Conservation (phyloP, 2,888 invertebrate species). For the Galerucella pusilla region DNA sequence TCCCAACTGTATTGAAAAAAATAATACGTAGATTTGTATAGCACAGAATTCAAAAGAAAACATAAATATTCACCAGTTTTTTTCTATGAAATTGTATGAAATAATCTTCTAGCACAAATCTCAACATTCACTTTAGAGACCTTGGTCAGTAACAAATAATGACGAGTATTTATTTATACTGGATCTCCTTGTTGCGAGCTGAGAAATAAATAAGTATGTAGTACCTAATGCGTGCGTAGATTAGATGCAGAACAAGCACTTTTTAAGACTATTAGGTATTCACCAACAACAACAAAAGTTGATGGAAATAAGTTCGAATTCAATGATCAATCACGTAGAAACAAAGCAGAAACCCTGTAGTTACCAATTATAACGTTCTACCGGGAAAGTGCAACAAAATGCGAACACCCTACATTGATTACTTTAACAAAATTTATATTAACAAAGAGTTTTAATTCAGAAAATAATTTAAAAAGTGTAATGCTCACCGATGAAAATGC, state of each 20-base stretch:
- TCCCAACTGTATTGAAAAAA: background rate
- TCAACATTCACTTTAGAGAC: slow-evolving; percentile 30
- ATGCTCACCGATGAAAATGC: slow-evolving; percentile 56
- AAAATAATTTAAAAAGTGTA: slow-evolving; percentile 18
- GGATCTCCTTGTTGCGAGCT: background rate
- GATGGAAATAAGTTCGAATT: slow-evolving; percentile 1
- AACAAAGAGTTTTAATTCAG: background rate
- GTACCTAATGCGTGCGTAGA: background rate
- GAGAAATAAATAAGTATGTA: background rate
- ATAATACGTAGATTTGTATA: background rate
- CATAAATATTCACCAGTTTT: background rate
- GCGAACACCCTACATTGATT: background rate
- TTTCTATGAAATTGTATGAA: background rate
- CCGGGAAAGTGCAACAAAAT: background rate
- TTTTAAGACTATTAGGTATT: slow-evolving; percentile 4
- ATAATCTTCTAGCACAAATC: background rate
- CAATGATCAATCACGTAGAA: slow-evolving; percentile 8
- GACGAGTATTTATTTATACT: background rate
- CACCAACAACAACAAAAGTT: slow-evolving; percentile 8
- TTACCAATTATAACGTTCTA: slow-evolving; percentile 9
- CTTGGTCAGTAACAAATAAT: slow-evolving; percentile 34
- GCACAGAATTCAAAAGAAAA: background rate
- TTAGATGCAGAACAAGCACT: background rate
- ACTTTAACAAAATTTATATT: background rate
- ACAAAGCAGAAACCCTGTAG: background rate